These are phyloP conservation scores for Leptopilina clavipes DNA, from an alignment of 1,140 invertebrate species.

Conservation along the genomic window DNA sequence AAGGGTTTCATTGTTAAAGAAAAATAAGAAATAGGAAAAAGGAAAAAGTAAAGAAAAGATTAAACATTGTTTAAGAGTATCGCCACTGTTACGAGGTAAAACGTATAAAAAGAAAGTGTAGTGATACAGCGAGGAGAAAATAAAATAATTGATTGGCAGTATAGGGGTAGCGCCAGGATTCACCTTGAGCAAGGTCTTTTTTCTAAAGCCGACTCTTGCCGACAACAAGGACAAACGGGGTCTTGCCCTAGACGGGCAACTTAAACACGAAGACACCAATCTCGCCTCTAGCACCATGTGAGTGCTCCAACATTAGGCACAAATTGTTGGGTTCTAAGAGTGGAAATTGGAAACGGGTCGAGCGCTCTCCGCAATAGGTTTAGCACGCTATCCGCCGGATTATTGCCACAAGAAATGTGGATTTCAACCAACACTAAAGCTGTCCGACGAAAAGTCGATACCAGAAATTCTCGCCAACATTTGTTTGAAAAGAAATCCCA, in stretches of 20 bases:
- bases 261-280: conserved; percentile 99
- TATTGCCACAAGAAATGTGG: conserved; percentile 22
- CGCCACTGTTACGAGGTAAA: conserved; percentile 49
- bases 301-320: conserved; percentile 72
- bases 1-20: conserved; percentile 3
- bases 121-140: conserved; percentile 66
- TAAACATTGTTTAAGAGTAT: conserved; percentile 51
- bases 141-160: conserved; percentile 74
- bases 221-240: conserved; percentile 99
- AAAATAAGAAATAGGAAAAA: conserved; percentile 15
- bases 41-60: conserved; percentile 35
- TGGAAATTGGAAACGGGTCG: conserved; percentile 56
- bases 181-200: conserved; percentile 98
- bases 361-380: conserved; percentile 13
- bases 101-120: conserved; percentile 52
- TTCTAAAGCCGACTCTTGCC: conserved; percentile 93
- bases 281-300: conserved; percentile 95
- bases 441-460: conserved; percentile 38
- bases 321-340: conserved; percentile 44
- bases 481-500: conserved; percentile 8
- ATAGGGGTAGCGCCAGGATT: conserved; percentile 93
- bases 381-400: conserved; percentile 34
- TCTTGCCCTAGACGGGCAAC: conserved; percentile 96
- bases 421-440: conserved; percentile 25
- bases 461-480: conserved; percentile 35